Evolutionary conservation across 1,140 invertebrate species (phyloP).

Genomic region (Nephila pilipes): DNA sequence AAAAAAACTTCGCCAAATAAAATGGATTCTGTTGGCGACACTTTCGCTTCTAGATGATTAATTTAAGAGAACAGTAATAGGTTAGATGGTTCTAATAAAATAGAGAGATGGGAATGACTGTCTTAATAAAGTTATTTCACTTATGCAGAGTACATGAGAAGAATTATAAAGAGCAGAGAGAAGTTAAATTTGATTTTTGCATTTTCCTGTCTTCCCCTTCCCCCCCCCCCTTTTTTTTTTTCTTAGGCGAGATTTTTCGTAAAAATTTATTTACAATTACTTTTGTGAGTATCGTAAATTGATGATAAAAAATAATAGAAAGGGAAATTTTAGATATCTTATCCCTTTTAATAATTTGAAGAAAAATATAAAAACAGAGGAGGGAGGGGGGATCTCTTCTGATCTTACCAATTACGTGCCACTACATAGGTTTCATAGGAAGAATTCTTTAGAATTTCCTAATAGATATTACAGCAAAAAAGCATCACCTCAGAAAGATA

Average conservation of each 20-base stretch:
- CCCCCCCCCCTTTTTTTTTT: not conserved
- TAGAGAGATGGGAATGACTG: not conserved
- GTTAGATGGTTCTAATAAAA: constrained; percentile 62
- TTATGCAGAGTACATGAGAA: not conserved
- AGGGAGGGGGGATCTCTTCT: too few relatives aligned
- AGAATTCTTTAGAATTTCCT: too few relatives aligned
- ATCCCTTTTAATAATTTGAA: constrained; percentile 1
- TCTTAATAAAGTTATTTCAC: constrained; percentile 46
- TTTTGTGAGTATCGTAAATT: not conserved
- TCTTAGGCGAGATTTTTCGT: not conserved
- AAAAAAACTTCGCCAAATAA: constrained; percentile 4
- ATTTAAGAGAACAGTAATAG: constrained; percentile 61
- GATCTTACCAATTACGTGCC: too few relatives aligned
- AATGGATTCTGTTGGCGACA: constrained; percentile 39
- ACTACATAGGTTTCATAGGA: too few relatives aligned
- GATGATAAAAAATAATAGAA: not conserved
- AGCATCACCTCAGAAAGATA: too few relatives aligned
- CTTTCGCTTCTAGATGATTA: constrained; percentile 51
- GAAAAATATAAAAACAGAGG: not conserved
- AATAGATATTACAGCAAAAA: too few relatives aligned
- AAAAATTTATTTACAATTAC: not conserved
- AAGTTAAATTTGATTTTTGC: constrained; percentile 29
- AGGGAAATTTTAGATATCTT: not conserved
- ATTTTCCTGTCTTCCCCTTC: not conserved
- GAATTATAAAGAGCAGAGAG: not conserved